phyloP scores from a whole-genome alignment of 92 coral and sea anemone species.

The Porites lobata region DNA sequence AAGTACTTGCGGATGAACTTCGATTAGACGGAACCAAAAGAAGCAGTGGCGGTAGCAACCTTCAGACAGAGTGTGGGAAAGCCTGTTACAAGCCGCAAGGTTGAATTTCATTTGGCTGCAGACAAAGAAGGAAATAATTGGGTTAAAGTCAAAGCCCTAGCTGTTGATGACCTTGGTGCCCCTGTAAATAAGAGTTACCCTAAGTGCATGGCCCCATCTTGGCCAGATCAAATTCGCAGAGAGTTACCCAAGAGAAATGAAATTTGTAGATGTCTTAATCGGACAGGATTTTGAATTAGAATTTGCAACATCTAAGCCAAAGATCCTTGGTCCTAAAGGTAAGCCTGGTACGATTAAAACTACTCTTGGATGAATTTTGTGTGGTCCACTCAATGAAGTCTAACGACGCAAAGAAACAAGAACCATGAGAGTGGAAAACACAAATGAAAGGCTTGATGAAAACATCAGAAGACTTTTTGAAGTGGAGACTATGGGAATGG shows the following conservation, averaged over 20 bases:
- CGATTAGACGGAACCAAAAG: no score
- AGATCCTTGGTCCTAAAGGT: neutral
- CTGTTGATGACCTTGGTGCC: no score
- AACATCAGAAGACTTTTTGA: neutral
- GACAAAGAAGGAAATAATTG: no score
- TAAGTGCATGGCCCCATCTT: no score
- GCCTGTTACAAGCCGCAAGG: no score
- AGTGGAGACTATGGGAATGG: neutral
- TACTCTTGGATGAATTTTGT: neutral
- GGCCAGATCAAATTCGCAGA: no score
- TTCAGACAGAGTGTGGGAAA: no score
- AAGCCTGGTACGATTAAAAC: neutral
- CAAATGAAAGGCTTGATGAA: neutral
- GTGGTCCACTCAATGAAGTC: neutral
- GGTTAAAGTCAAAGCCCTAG: no score
- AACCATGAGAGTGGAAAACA: neutral
- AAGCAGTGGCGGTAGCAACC: no score
- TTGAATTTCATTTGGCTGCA: no score
- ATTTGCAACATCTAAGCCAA: neutral
- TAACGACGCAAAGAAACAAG: neutral
- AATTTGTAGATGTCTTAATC: neutral
- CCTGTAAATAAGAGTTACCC: no score
- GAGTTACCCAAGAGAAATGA: neutral
- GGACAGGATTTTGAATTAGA: neutral
- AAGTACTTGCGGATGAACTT: no score